Percentiles rank a stretch among this genome's conserved stretches.
phyloP scores from a whole-genome alignment of 1,140 invertebrate species.

The Tribolium madens region DNA sequence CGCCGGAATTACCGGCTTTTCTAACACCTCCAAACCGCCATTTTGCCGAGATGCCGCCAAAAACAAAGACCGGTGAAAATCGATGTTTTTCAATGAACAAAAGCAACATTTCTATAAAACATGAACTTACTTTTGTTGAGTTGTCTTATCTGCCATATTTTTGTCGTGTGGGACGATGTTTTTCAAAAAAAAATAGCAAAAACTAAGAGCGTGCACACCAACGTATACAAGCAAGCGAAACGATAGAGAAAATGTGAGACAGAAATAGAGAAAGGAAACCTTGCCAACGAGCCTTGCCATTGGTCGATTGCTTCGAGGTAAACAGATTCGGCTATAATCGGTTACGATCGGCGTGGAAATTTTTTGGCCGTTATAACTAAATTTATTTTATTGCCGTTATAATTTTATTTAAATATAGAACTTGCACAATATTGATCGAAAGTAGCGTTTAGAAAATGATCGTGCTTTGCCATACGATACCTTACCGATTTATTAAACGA shows the following conservation, averaged over 20 bases:
- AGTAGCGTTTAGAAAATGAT: not conserved
- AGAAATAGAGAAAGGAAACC: slow-evolving; percentile 55
- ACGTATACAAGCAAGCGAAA: slow-evolving; percentile 57
- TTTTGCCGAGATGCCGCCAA: slow-evolving; percentile 60
- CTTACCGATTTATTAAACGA: too few species aligned
- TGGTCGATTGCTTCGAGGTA: slow-evolving; percentile 55
- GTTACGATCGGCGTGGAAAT: slow-evolving; percentile 48
- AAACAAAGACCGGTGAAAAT: slow-evolving; percentile 50
- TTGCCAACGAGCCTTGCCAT: slow-evolving; percentile 33
- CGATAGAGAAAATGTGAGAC: slow-evolving; percentile 56
- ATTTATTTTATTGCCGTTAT: slow-evolving; percentile 41
- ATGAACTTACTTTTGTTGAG: slow-evolving; percentile 59
- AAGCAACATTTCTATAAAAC: slow-evolving; percentile 21
- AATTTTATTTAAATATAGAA: slow-evolving; percentile 40
- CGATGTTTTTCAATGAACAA: slow-evolving; percentile 2
- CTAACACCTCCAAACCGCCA: slow-evolving; percentile 50
- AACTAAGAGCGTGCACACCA: slow-evolving; percentile 54
- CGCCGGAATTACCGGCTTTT: slow-evolving; percentile 51
- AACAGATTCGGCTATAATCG: slow-evolving; percentile 49
- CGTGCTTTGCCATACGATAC: too few species aligned
- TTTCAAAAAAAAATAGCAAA: slow-evolving; percentile 55
- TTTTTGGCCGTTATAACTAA: slow-evolving; percentile 42
- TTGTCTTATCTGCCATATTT: slow-evolving; percentile 61
- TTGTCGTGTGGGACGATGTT: slow-evolving; percentile 46
- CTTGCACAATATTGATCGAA: slow-evolving; percentile 32